Evolutionary conservation across 2,888 invertebrate species (phyloP).

Genomic region (Frankliniella intonsa): DNA sequence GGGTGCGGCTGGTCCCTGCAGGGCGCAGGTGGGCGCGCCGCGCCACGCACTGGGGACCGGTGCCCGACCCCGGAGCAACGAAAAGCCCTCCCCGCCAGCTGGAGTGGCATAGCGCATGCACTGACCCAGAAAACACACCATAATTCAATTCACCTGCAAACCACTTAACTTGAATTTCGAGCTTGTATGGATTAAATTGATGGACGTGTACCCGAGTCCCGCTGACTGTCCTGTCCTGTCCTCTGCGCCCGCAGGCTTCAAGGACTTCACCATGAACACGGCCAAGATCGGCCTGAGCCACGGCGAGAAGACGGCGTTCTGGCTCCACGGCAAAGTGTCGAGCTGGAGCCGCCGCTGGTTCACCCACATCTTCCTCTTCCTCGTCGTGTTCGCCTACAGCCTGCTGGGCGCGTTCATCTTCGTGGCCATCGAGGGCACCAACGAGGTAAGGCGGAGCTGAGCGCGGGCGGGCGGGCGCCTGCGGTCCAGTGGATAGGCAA

Average conservation of each 20-base stretch:
- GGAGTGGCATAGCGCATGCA: too few species aligned
- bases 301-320: conserved; percentile 76
- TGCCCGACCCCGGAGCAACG: too few species aligned
- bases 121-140: too few species aligned
- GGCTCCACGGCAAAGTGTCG: conserved; percentile 72
- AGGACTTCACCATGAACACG: conserved; percentile 66
- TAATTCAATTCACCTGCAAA: too few species aligned
- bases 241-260: conserved; percentile 49
- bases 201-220: too few species aligned
- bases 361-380: conserved; percentile 78
- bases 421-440: conserved; percentile 66
- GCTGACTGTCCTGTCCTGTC: too few species aligned
- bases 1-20: too few species aligned
- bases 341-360: conserved; percentile 79
- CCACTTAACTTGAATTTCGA: too few species aligned
- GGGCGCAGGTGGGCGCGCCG: too few species aligned
- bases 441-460: conserved; percentile 43
- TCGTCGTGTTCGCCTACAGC: conserved; percentile 73
- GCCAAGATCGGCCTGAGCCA: conserved; percentile 75
- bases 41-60: too few species aligned
- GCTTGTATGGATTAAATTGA: too few species aligned
- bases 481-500: background rate
- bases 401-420: conserved; percentile 77
- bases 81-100: too few species aligned
- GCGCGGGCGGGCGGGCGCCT: background rate